Base-by-base conservation (phyloP, 2,113 vertebrate genomes). In the Pteropus alecto region DNA sequence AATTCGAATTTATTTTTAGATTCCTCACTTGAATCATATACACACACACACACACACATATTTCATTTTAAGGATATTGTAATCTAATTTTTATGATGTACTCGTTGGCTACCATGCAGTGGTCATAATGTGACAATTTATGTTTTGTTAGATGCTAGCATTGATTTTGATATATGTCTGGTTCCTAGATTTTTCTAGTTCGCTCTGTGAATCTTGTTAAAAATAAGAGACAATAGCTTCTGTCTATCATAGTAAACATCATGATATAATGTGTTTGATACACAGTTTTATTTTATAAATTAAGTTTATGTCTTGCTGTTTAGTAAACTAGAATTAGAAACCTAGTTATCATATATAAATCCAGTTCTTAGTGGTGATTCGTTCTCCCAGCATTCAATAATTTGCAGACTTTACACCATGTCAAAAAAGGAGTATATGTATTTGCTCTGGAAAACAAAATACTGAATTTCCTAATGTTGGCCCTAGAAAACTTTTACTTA, bases 1-100 rank as follows among this genome's bases (percentile, higher is more conserved):
- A 11, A 71, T 77, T 93, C 89, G 9, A 93, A 63, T 90, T 85
- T 88, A 48, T 54, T 93, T 93, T 93, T 87, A 68, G 41, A 79
- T 58, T 81, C 21, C 10, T 79, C 35, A 51, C 56, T 73, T 79
- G 28, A 85, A 58, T 89, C 67, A 11, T 21, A 38, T 5, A 38
- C 35, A 33, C 21, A 38, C 5, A 38, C 11, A 68, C 13, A 48
- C 10, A 51, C 51, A 14, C 13, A 48, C 13, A 51, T 6, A 51
- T 60, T 58, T 83, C 43, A 56, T 78, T 71, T 67, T 73, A 93
- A 89, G 26, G 26, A 7, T 76, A 74, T 84, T 70, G n/a, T 67
- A 89, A 92, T 46, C 18, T 76, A 87, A 79, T 86, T 33, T 73
- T 91, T 87, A 15, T 78, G 63, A 76, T 96, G 41, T 21, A 6